Base-by-base conservation (phyloP, 1,140 invertebrate genomes). In the Cherax destructor region DNA sequence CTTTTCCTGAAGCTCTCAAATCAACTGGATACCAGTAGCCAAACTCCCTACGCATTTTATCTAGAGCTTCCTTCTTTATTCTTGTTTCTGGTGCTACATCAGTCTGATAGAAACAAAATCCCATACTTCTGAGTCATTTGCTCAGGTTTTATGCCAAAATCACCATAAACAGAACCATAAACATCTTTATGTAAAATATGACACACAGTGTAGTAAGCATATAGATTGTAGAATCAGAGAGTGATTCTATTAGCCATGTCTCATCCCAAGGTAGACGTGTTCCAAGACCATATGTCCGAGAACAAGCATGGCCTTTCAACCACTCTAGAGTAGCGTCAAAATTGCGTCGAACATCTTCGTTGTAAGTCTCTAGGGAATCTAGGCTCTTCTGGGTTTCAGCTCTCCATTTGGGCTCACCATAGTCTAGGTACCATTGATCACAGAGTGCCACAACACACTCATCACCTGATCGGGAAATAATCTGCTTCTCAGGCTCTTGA, bases 161-260 rank as follows among this genome's bases (percentile, higher is more conserved):
- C 91, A 56, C 93, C 93, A n/a, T 85, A 95, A 93, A 96, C 93
- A 96, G 95, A 85, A 95, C 98, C 95, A 94, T 97, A 97, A 94
- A 99, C 97, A 80, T 97, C 97, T 4, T 97, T 97, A 95, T 99
- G 99, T 74, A 99, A 94, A 56, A 99, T 96, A 95, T 99, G 99
- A 21, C 97, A 96, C 4, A 99, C 96, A 1, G 99, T 99, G 94
- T 99, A 99, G 95, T 98, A 99, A 0, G 99, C 98, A 98, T 99
- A 94, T 99, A 99, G 93, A 99, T 99, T 0, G 99, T 99, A 0
- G 99, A 99, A 95, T 99, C 99, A 0, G 99, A 99, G 0, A 99
- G 95, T 5, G 99, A 99, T 95, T 99, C 99, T 94, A 99, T 99
- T 10, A 99, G 94, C 97, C 99, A 99, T 93, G 97, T 96, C 87